phyloP scores from a whole-genome alignment of 2,797 vertebrate genomes.

The Ibycter americanus region DNA sequence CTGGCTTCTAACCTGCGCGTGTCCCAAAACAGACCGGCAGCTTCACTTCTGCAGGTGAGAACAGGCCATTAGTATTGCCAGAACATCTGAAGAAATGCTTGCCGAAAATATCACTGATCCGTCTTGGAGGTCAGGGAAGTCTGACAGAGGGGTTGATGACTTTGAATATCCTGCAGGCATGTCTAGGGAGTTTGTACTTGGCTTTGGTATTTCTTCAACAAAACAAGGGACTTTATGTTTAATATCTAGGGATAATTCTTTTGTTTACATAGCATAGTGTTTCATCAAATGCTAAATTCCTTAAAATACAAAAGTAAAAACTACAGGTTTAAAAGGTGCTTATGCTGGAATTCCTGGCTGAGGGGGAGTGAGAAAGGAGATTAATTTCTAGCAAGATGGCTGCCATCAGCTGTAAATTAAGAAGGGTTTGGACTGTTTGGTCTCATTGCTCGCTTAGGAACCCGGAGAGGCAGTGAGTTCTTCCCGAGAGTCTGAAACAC shows the following conservation, averaged over 20 bases:
- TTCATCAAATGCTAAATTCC: not conserved
- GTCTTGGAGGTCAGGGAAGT: not conserved
- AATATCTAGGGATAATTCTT: conserved; percentile 14
- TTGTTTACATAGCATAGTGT: not conserved
- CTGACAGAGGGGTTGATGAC: not conserved
- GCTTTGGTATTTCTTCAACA: not conserved
- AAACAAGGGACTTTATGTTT: not conserved
- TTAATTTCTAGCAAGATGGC: not conserved
- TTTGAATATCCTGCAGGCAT: not conserved
- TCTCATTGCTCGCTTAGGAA: rapidly evolving
- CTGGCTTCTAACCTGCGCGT: rapidly evolving
- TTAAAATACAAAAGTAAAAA: not conserved
- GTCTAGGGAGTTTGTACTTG: not conserved
- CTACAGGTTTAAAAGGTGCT: not conserved
- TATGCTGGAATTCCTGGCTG: not conserved
- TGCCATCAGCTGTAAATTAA: not conserved
- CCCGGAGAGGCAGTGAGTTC: not conserved
- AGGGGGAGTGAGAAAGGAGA: not conserved
- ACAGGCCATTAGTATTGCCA: not conserved
- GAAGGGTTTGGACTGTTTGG: not conserved
- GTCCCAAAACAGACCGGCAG: not conserved
- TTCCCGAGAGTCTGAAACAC: not conserved
- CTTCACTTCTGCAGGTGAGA: not conserved
- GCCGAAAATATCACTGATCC: not conserved
- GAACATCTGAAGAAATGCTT: not conserved